Evolutionary conservation across 2,888 invertebrate genomes (phyloP).

Genomic region (Tenthredo distinguenda): DNA sequence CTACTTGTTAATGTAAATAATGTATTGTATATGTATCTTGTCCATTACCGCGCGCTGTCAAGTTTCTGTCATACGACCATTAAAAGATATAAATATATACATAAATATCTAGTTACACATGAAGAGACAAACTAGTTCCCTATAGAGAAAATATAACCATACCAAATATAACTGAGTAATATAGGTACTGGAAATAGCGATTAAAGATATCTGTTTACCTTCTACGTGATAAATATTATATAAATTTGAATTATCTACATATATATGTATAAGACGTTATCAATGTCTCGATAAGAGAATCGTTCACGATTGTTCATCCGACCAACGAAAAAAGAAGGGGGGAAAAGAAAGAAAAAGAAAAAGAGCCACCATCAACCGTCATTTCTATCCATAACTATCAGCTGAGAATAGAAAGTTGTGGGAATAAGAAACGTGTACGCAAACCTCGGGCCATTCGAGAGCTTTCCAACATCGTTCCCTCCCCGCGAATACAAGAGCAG

Average conservation of each 20-base stretch:
- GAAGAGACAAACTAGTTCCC: conserved; percentile 16
- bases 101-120: conserved; percentile 20
- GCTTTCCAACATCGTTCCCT: conserved; percentile 35
- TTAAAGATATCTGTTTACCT: neutral
- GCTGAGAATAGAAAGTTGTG: conserved; percentile 48
- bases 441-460: conserved; percentile 44
- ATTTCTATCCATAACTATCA: conserved; percentile 30
- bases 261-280: no score
- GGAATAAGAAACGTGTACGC: conserved; percentile 43
- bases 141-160: neutral
- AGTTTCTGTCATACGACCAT: conserved; percentile 49
- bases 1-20: conserved; percentile 50
- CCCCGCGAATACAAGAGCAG: neutral
- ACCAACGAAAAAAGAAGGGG: neutral
- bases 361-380: neutral
- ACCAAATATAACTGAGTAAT: neutral
- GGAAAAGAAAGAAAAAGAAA: neutral
- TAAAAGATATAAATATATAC: conserved; percentile 21
- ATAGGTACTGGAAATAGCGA: neutral
- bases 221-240: neutral
- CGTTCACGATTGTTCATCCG: neutral
- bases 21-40: conserved; percentile 39
- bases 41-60: conserved; percentile 50
- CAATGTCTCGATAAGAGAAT: no score
- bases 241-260: neutral